phyloP scores from a whole-genome alignment of 2,113 vertebrate species.

The Okapia johnstoni region DNA sequence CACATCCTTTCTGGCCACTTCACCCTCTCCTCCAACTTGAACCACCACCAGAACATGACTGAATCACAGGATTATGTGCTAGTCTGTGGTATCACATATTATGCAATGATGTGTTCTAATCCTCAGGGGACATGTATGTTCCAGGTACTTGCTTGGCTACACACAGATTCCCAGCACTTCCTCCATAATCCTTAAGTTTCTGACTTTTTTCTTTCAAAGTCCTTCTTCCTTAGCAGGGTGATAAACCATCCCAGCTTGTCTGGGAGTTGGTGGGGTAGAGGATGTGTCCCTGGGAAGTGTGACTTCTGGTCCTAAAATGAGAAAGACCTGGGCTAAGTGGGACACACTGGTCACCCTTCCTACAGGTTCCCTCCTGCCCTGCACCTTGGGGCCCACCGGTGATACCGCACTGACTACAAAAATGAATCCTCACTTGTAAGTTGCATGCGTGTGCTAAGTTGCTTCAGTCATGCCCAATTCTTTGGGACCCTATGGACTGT shows the following conservation, averaged over 20 bases:
- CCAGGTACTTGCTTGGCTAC: background rate
- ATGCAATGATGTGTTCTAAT: background rate
- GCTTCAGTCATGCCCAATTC: background rate
- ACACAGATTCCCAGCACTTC: background rate
- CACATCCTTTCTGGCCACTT: background rate
- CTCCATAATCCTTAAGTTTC: background rate
- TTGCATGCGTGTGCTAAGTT: background rate
- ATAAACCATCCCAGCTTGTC: background rate
- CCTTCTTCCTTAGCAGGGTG: background rate
- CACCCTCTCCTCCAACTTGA: background rate
- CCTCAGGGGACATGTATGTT: background rate
- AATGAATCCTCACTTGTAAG: background rate
- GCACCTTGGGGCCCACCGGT: background rate
- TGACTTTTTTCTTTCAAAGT: background rate
- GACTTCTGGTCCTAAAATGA: background rate
- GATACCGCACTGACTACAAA: accelerated
- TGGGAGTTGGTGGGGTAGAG: background rate
- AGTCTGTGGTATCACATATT: background rate
- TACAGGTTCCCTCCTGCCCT: background rate
- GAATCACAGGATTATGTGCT: background rate
- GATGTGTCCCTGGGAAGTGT: background rate
- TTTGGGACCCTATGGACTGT: background rate
- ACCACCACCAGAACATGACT: too few species aligned
- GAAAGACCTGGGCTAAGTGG: background rate
- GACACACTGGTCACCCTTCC: background rate